Evolutionary conservation across 2,113 vertebrate genomes (phyloP).

Genomic region (Lophochroa leadbeateri): DNA sequence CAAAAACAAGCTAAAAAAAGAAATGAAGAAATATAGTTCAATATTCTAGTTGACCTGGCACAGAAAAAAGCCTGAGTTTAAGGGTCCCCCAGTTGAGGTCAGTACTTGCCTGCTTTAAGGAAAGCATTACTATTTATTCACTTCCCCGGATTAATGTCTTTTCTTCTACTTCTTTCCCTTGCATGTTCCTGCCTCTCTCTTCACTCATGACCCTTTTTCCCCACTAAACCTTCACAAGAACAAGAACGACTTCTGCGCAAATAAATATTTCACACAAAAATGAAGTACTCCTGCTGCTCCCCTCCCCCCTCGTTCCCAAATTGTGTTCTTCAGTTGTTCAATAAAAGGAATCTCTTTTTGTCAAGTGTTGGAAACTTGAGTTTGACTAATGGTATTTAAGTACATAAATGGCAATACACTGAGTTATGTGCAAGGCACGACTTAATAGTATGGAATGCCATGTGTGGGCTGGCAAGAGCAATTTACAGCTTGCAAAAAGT

Average conservation of each 20-base stretch:
- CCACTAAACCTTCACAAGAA: neutral
- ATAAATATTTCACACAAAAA: neutral
- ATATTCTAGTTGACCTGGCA: neutral
- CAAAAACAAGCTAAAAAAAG: neutral
- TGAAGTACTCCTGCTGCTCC: neutral
- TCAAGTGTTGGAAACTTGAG: neutral
- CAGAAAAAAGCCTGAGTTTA: neutral
- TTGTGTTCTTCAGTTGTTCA: neutral
- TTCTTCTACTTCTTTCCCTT: neutral
- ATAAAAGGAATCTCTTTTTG: neutral
- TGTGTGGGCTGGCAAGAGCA: conserved; percentile 8
- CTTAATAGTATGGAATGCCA: conserved; percentile 9
- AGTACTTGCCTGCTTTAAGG: neutral
- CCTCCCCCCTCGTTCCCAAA: neutral
- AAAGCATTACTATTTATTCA: neutral
- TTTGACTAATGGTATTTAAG: neutral
- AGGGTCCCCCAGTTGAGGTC: neutral
- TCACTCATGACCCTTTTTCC: neutral
- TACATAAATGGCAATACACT: conserved; percentile 30
- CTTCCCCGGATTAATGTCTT: neutral
- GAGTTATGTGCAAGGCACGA: neutral
- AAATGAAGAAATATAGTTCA: neutral
- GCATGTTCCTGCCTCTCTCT: neutral
- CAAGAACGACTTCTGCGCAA: neutral
- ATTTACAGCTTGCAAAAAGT: neutral